Evolutionary conservation across 2,797 vertebrate genomes (phyloP).

Genomic region (Syngnathus acus): DNA sequence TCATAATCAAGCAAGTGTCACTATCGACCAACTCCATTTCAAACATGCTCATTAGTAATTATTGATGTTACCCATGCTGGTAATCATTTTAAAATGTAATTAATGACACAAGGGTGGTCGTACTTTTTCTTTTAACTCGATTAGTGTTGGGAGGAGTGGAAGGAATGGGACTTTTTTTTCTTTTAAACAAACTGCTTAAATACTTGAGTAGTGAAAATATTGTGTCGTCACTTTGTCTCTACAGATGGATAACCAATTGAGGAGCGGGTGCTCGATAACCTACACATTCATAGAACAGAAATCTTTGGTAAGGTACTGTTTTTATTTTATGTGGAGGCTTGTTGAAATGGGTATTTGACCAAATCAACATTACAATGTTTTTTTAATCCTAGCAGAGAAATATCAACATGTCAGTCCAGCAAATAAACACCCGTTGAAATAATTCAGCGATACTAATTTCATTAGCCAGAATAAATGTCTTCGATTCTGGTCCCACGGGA

Average conservation of each 20-base stretch:
- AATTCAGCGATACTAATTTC: too few relatives aligned
- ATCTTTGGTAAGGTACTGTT: conserved; percentile 62
- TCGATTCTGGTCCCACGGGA: not conserved
- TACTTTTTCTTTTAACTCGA: not conserved
- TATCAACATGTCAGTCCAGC: too few relatives aligned
- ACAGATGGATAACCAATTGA: conserved; percentile 74
- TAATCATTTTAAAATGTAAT: not conserved
- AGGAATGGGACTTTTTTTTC: too few relatives aligned
- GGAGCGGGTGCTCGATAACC: conserved; percentile 67
- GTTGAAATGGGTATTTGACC: not conserved
- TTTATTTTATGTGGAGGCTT: not conserved
- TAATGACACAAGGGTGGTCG: not conserved
- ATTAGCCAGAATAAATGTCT: not conserved
- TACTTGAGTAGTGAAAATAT: not conserved
- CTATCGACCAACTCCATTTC: not conserved
- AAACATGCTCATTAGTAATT: not conserved
- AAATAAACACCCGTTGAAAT: too few relatives aligned
- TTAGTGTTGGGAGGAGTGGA: not conserved
- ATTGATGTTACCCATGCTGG: not conserved
- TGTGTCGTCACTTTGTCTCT: conserved; percentile 21
- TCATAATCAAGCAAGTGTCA: not conserved
- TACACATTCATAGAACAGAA: conserved; percentile 71
- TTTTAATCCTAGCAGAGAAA: too few relatives aligned
- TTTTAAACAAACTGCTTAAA: not conserved
- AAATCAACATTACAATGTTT: too few relatives aligned